Conservation (phyloP, 1,140 invertebrate species). For the Hycleus phaleratus region DNA sequence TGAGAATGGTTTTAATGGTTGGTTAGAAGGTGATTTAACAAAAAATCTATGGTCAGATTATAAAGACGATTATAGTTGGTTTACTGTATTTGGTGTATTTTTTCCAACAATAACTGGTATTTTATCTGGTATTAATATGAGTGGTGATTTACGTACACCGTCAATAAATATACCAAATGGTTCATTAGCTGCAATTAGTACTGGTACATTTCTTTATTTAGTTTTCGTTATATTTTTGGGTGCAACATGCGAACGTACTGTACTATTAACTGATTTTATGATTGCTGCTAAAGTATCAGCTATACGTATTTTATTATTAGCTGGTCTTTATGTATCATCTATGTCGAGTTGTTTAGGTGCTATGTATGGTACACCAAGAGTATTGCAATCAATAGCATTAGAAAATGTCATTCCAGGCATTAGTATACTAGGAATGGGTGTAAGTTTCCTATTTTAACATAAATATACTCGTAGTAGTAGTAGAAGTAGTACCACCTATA, state of each 20-base stretch:
- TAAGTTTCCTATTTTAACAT: conserved; percentile 45
- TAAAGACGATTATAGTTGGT: conserved; percentile 73
- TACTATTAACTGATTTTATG: conserved; percentile 75
- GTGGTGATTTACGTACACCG: conserved; percentile 86
- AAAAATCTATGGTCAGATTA: conserved; percentile 81
- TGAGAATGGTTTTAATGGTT: conserved; percentile 76
- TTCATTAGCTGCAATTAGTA: conserved; percentile 82
- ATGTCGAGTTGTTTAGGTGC: conserved; percentile 91
- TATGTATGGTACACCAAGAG: conserved; percentile 90
- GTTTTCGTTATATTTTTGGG: conserved; percentile 85
- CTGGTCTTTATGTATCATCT: conserved; percentile 90
- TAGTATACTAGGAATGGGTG: conserved; percentile 76
- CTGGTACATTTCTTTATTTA: conserved; percentile 84
- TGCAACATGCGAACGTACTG: conserved; percentile 69
- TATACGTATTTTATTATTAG: conserved; percentile 71
- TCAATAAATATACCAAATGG: conserved; percentile 90
- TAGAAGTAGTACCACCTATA: not conserved
- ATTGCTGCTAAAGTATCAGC: conserved; percentile 85
- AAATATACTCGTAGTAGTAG: not conserved
- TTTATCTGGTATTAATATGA: conserved; percentile 96
- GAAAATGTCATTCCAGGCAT: conserved; percentile 92
- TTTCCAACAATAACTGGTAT: conserved; percentile 91
- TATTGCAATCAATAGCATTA: conserved; percentile 89
- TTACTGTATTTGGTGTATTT: conserved; percentile 90
- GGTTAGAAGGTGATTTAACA: conserved; percentile 66